Evolutionary conservation across 2,113 vertebrate genomes (phyloP), one percentile per base, ranked within the genome.

Genomic region (Melospiza melodia): DNA sequence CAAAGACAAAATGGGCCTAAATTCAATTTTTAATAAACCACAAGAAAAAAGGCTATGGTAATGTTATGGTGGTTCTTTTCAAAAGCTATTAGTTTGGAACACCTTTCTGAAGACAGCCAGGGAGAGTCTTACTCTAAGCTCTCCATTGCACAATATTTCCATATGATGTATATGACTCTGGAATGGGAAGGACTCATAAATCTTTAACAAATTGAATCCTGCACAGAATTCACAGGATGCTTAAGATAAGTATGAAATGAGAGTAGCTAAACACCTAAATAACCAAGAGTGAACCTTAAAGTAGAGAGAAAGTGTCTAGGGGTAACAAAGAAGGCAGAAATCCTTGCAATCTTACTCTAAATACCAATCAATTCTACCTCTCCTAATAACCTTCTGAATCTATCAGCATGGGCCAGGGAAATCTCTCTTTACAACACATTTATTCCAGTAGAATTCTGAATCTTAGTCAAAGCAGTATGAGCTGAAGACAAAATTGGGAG

Each of bases 161-260:
- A 73, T 91, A 76, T 94, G 84, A 92, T 90, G 69, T 75, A 84
- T 89, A 82, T 51, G 61, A 82, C 49, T 87, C 69, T 84, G 87
- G 73, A 96, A 84, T 11, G 37, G 66, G 62, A 87, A 95, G 69
- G 54, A 82, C 71, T 72, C 89, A 92, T 94, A 87, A 96, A 95
- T 96, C 77, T 91, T 95, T 27, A 66, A 73, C 54, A 91, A 95
- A 94, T 39, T 84, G 84, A 91, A 89, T 87, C 58, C 46, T 89
- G 59, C 41, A 69, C 69, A 87, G 75, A 72, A 91, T 96, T 94
- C 87, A 87, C 49, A 66, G 54, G 31, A 76, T 91, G 54, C 66
- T 71, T 79, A 35, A 83, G 54, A 72, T 91, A 87, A 87, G 58
- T 58, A 66, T 0, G 0, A n/a, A 91, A 79, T 87, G 18, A 82